A percentile compares a stretch with the other conserved stretches of the same genome.
phyloP scores from a whole-genome alignment of 2,888 invertebrate species.

The Drosophila yooni region DNA sequence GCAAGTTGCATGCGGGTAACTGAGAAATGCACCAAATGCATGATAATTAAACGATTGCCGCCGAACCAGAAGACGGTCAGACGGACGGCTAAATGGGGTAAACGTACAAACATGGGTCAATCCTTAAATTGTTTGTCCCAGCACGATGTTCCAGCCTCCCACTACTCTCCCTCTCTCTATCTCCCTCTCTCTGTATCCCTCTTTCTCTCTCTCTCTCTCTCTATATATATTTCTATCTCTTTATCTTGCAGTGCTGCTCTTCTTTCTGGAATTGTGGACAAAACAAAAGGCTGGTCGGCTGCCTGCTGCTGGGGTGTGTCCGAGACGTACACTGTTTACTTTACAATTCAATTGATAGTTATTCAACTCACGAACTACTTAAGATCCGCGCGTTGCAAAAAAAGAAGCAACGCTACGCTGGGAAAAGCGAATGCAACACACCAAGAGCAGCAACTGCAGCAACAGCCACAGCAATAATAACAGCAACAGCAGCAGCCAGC shows the following conservation, averaged over 20 bases:
- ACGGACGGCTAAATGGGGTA: slow-evolving; percentile 21
- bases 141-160: slow-evolving; percentile 63
- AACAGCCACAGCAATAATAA: slow-evolving; percentile 39
- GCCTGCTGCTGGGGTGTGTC: slow-evolving; percentile 71
- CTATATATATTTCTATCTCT: background rate
- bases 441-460: slow-evolving; percentile 32
- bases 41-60: slow-evolving; percentile 71
- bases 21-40: slow-evolving; percentile 76
- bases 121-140: slow-evolving; percentile 71
- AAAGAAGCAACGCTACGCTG: slow-evolving; percentile 70
- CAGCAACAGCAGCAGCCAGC: slow-evolving; percentile 45
- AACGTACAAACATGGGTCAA: slow-evolving; percentile 49
- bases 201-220: background rate
- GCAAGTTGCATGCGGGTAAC: slow-evolving; percentile 74
- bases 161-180: slow-evolving; percentile 3
- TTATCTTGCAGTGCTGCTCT: slow-evolving; percentile 9
- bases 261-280: slow-evolving; percentile 43
- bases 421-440: slow-evolving; percentile 59
- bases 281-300: slow-evolving; percentile 61
- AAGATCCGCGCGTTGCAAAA: slow-evolving; percentile 70
- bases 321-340: slow-evolving; percentile 77
- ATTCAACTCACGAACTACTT: slow-evolving; percentile 82
- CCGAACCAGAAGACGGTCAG: background rate
- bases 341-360: slow-evolving; percentile 83
- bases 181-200: background rate